These are phyloP conservation scores for Dione juno DNA, from an alignment of 2,888 invertebrate species.

Conservation along the genomic window DNA sequence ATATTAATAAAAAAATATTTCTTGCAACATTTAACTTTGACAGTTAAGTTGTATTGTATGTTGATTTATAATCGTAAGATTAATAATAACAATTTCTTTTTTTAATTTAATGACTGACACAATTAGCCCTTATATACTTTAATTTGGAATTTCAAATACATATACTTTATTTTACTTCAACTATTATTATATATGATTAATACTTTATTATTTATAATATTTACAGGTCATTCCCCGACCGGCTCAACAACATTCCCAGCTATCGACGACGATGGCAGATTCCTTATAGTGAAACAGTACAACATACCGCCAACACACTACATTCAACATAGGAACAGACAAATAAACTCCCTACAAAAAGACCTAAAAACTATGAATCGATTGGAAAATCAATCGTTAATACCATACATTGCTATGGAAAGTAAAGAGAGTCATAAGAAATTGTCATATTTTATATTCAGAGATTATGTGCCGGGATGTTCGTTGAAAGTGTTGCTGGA, in stretches of 20 bases:
- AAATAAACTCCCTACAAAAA: slow-evolving; percentile 88
- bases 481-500: slow-evolving; percentile 63
- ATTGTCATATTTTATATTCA: slow-evolving; percentile 86
- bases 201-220: background rate
- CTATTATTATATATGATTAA: no score
- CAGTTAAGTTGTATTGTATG: no score
- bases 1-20: no score
- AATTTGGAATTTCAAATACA: no score
- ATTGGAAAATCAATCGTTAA: slow-evolving; percentile 88
- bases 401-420: slow-evolving; percentile 90
- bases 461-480: slow-evolving; percentile 85
- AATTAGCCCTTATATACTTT: no score
- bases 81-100: no score
- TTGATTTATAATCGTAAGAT: no score
- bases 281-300: slow-evolving; percentile 91
- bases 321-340: slow-evolving; percentile 77
- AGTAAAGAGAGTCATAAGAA: slow-evolving; percentile 52
- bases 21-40: no score
- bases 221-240: slow-evolving; percentile 87
- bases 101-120: no score
- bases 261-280: slow-evolving; percentile 89
- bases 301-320: slow-evolving; percentile 73
- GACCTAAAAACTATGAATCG: slow-evolving; percentile 89
- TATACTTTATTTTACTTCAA: background rate
- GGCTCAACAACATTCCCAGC: slow-evolving; percentile 90